Conservation (phyloP, 2,888 invertebrate genomes). For the Sarcophaga subvicina region DNA sequence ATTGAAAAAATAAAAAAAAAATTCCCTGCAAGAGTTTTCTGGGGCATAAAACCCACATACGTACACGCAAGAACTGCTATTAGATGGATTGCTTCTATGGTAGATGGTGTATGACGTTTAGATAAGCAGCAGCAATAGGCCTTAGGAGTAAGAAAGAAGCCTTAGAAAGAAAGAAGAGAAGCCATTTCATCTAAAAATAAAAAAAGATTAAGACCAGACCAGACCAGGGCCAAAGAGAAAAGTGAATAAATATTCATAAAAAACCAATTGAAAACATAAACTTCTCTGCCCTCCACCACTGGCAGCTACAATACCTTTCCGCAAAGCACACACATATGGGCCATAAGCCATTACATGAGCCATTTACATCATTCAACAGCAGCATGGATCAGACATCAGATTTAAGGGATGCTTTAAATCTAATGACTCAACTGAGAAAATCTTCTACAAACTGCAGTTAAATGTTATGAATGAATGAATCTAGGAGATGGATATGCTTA, state of each 20-base stretch:
- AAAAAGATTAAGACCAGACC: constrained; percentile 55
- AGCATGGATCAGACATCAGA: not conserved
- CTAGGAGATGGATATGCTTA: not conserved
- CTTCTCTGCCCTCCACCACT: not conserved
- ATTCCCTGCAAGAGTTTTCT: not conserved
- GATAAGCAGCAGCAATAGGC: constrained; percentile 35
- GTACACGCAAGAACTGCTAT: not conserved
- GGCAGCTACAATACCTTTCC: constrained; percentile 8
- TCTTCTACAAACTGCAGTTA: no score
- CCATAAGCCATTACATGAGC: not conserved
- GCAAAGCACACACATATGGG: not conserved
- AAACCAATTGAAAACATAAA: not conserved
- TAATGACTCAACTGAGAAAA: not conserved
- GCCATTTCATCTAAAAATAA: constrained; percentile 15
- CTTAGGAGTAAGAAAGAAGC: not conserved
- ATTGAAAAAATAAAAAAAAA: not conserved
- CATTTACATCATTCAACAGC: no score
- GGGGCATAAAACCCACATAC: not conserved
- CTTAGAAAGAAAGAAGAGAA: constrained; percentile 1
- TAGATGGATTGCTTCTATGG: not conserved
- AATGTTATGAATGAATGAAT: no score
- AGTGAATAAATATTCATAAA: constrained; percentile 64
- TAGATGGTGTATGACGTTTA: not conserved
- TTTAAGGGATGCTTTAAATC: not conserved
- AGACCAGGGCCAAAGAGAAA: not conserved